phyloP scores from a whole-genome alignment of 2,888 invertebrate species.

The Amphipyra berbera region DNA sequence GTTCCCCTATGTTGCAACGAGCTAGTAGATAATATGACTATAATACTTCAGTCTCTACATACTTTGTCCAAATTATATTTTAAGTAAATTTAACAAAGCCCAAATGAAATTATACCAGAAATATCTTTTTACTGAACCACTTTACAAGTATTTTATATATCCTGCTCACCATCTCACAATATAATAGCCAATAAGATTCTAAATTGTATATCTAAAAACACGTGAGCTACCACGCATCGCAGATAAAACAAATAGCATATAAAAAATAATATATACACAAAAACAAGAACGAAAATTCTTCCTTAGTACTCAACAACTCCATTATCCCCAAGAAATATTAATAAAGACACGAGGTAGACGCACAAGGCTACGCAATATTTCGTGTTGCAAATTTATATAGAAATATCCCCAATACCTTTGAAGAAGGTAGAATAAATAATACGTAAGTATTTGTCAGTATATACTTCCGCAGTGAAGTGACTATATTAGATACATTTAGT shows the following conservation, averaged over 20 bases:
- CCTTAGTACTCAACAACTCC: background rate
- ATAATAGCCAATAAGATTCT: too few relatives aligned
- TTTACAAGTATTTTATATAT: too few relatives aligned
- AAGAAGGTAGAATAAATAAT: slow-evolving; percentile 13
- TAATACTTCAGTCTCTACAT: too few relatives aligned
- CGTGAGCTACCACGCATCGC: too few relatives aligned
- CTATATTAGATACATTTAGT: slow-evolving; percentile 32
- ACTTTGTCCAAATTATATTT: too few relatives aligned
- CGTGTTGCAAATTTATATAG: slow-evolving; percentile 12
- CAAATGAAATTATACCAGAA: too few relatives aligned
- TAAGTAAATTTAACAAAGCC: too few relatives aligned
- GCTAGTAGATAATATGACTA: too few relatives aligned
- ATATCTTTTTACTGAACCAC: too few relatives aligned
- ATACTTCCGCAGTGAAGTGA: slow-evolving; percentile 18
- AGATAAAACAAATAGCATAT: background rate
- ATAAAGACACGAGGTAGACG: slow-evolving; percentile 3
- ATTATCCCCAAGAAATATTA: slow-evolving; percentile 5
- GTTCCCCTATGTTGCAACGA: too few relatives aligned
- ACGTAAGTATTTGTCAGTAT: slow-evolving; percentile 21
- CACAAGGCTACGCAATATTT: slow-evolving; percentile 22
- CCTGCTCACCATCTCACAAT: too few relatives aligned
- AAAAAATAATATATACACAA: background rate
- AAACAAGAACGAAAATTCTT: background rate
- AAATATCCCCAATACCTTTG: slow-evolving; percentile 11
- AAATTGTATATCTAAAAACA: too few relatives aligned